A percentile compares a stretch with the other conserved stretches of the same genome.
Evolutionary conservation across 2,888 invertebrate species (phyloP).

Genomic region (Dasysyrphus albostriatus): DNA sequence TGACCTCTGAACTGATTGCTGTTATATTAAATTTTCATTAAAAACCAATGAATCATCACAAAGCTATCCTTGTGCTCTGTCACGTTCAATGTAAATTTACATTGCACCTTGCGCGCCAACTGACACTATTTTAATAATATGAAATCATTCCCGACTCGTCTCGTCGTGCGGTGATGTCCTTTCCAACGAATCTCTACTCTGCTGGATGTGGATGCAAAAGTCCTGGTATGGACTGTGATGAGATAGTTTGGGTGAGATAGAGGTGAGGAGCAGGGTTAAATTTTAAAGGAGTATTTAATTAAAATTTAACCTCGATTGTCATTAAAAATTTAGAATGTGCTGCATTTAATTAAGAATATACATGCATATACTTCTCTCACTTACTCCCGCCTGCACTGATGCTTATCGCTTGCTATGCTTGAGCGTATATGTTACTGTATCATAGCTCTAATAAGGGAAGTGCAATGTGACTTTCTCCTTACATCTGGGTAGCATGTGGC

Average conservation of each 20-base stretch:
- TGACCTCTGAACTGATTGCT: conserved; percentile 55
- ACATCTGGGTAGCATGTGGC: background rate
- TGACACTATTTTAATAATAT: conserved; percentile 32
- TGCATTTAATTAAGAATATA: conserved; percentile 61
- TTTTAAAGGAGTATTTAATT: conserved; percentile 54
- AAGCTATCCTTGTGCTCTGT: conserved; percentile 46
- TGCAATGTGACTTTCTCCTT: conserved; percentile 1
- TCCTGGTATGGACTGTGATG: background rate
- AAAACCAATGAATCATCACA: conserved; percentile 56
- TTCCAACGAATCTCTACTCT: background rate
- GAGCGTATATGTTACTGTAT: background rate
- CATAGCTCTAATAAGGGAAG: conserved; percentile 32
- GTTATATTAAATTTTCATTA: conserved; percentile 64
- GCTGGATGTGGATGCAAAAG: background rate
- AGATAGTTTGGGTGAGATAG: no score
- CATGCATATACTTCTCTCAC: conserved; percentile 16
- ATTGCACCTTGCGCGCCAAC: conserved; percentile 19
- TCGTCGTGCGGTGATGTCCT: background rate
- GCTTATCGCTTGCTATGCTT: background rate
- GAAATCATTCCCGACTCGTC: conserved; percentile 5
- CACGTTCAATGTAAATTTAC: conserved; percentile 52
- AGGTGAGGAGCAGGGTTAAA: background rate
- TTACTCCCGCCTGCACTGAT: background rate
- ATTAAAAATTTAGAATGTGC: conserved; percentile 56
- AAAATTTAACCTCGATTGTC: conserved; percentile 68